A percentile compares a stretch with the other conserved stretches of the same genome.
Conservation (phyloP, 2,113 vertebrate species). For the Ochotona princeps region DNA sequence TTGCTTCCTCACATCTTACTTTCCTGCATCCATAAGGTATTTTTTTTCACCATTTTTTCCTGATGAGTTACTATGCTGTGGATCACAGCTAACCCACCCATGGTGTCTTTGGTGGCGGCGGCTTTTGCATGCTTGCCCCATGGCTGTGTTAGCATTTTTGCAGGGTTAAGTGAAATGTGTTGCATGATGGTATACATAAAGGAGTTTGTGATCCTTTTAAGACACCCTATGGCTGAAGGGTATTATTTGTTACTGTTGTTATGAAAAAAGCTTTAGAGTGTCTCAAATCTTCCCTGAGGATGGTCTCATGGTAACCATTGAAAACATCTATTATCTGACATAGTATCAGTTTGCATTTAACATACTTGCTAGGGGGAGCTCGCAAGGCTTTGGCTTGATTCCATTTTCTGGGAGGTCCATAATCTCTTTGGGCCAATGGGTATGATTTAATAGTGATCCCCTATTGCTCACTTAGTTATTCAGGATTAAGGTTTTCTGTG, state of each 20-base stretch:
- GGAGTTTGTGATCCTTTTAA: conserved; percentile 39
- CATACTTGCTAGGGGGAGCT: neutral
- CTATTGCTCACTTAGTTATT: neutral
- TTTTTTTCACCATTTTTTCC: neutral
- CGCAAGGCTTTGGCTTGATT: conserved; percentile 5
- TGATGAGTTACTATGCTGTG: neutral
- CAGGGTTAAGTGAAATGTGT: conserved; percentile 29
- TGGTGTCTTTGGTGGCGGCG: neutral
- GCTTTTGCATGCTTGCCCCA: neutral
- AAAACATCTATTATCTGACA: conserved; percentile 12
- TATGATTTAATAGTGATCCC: conserved; percentile 40
- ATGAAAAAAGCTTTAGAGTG: conserved; percentile 44
- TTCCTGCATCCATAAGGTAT: neutral
- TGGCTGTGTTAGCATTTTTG: neutral
- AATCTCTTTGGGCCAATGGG: neutral
- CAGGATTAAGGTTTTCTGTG: conserved; percentile 41
- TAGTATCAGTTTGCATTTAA: conserved; percentile 42
- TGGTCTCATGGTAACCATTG: neutral
- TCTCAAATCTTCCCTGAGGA: conserved; percentile 44
- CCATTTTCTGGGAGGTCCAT: conserved; percentile 30
- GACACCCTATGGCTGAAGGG: neutral
- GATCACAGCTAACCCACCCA: neutral
- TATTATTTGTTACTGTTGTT: conserved; percentile 43
- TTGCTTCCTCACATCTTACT: neutral
- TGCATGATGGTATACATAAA: neutral